Base-by-base conservation (phyloP, 2,797 vertebrate genomes). In the Onychomys torridus region DNA sequence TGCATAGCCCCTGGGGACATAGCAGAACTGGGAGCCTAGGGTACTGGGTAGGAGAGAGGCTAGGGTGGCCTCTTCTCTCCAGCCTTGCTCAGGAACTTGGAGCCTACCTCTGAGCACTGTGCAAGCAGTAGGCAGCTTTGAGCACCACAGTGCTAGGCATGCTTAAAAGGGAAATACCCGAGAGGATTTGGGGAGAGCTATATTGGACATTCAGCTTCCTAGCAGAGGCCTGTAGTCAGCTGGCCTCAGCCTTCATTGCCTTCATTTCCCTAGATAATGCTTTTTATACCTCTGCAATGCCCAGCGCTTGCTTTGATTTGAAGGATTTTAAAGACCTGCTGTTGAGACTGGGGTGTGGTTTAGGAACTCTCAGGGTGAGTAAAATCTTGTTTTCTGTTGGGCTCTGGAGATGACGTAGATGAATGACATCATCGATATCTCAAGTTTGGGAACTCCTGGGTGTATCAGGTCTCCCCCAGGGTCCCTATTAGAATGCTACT, bases 201-300 rank as follows among this genome's bases (percentile, higher is more conserved):
- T 96, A 95, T 96, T 12, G 86, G 95, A 97, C 91, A 34, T 69
- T 92, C 5, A 0, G 89, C 94, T 97, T 94, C 95, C 37, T 71
- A 94, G 92, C 97, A 91, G 81, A 95, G 97, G 52, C 89, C 96
- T 91, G 90, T 52, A 73, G 95, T 95, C 97, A 97, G 96, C 95
- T 94, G 94, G 76, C 90, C 97, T 92, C 93, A 78, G 95, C 59
- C 94, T n/a, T 92, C 96, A 55, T 88, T 77, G 82, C 91, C 95
- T 96, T 95, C 93, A n/a, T 91, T 93, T 96, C 96, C 73, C 90
- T 91, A 32, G 75, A 90, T 94, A 59, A 96, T 85, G 94, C 96
- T 97, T 97, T 97, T 97, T 94, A 97, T 97, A 98, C 95, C 92
- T 97, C 95, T 12, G 81, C 34, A 57, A 96, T 92, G 92, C 29